Conservation (phyloP, 2,113 vertebrate genomes). For the Perognathus longimembris region DNA sequence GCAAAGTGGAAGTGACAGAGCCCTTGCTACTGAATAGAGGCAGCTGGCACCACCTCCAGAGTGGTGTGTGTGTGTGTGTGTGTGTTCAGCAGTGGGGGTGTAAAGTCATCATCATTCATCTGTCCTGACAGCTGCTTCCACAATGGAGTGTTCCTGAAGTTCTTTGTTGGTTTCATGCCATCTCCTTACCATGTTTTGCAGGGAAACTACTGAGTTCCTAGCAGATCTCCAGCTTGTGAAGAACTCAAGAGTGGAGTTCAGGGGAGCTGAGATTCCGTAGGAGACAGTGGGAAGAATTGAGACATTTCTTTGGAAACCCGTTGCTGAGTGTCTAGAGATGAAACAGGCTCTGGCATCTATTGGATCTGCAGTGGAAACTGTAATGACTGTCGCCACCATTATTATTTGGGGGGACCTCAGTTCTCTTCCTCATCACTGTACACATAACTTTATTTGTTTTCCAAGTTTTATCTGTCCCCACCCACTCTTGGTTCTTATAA, state of each 20-base stretch:
- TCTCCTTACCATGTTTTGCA: conserved; percentile 29
- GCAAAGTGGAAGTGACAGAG: conserved; percentile 71
- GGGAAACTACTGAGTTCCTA: neutral
- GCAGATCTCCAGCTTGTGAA: conserved; percentile 48
- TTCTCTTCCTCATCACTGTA: neutral
- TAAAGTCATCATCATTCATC: conserved; percentile 11
- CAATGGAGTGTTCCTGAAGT: conserved; percentile 7
- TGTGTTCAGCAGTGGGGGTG: neutral
- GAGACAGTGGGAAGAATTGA: conserved; percentile 5
- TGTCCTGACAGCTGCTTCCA: conserved; percentile 58
- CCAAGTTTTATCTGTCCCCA: neutral
- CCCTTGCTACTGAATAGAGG: conserved; percentile 43
- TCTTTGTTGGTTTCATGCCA: conserved; percentile 51
- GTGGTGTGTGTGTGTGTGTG: too few species aligned
- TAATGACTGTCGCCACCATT: neutral
- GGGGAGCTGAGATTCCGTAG: conserved; percentile 5
- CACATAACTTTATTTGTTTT: neutral
- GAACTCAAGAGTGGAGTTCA: neutral
- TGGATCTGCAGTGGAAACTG: neutral
- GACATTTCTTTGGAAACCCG: conserved; percentile 21
- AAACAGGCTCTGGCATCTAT: neutral
- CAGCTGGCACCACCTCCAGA: conserved; percentile 38
- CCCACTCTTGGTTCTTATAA: neutral
- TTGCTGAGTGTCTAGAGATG: neutral
- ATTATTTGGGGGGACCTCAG: neutral